Base-by-base conservation (phyloP, 2,797 vertebrate genomes). In the Clarias laeviceps region DNA sequence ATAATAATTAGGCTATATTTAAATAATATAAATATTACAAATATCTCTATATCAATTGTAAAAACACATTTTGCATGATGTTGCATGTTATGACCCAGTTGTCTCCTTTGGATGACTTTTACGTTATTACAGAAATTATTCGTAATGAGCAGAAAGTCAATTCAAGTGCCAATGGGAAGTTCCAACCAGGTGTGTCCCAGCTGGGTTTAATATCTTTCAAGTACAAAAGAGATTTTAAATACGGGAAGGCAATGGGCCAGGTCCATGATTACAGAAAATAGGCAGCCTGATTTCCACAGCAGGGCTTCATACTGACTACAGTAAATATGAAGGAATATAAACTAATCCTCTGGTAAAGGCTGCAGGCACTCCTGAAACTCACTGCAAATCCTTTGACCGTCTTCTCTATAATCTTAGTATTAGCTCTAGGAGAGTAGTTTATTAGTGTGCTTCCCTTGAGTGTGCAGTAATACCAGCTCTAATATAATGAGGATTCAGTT, bases 241-340 rank as follows among this genome's bases (percentile, higher is more conserved):
- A 86, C 82, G 81, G 65, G 64, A 62, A 86, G 61, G 70, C 66
- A 85, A 29, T 80, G 69, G 34, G 74, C 73, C 65, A 66, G 57
- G 70, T 70, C 79, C 24, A 14, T 85, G 74, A 90, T 90, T 88
- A 89, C 54, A 66, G 56, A 80, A 59, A 69, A 72, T 65, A 82
- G 45, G 68, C 62, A 37, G 66, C 64, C 84, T 68, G 64, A 79
- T 73, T 88, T 89, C 70, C 68, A 82, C 84, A 82, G 76, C 73
- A 82, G 68, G 65, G 69, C 84, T 90, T 86, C 73, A 45, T 87
- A 88, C 83, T 88, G 89, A 88, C 82, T 86, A 73, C 85, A 90
- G 85, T 82, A 89, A 82, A 88, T 88, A 87, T 82, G 32, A 12
- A 45, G 72, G 87, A 85, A 89, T 78, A 83, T 82, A 88, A 87